Conservation (phyloP, 1,140 invertebrate species). For the Pollicipes pollicipes region DNA sequence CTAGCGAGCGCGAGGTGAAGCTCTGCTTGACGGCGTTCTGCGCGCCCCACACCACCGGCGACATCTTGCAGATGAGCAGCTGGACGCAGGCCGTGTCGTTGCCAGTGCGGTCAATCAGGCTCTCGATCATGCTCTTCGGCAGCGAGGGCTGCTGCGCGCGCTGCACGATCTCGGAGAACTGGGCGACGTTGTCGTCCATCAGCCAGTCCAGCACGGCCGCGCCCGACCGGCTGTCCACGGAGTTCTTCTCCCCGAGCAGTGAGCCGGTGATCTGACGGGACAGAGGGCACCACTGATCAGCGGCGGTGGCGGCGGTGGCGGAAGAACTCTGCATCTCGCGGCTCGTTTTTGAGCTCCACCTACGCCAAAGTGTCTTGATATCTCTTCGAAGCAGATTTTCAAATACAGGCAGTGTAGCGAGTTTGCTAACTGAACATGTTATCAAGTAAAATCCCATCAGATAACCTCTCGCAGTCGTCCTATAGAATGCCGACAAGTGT, state of each 20-base stretch:
- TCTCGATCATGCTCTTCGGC: slow-evolving; percentile 40
- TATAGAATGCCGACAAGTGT: too few species aligned
- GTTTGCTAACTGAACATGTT: too few species aligned
- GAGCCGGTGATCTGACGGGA: neutral
- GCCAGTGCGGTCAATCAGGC: slow-evolving; percentile 31
- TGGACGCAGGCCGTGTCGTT: slow-evolving; percentile 47
- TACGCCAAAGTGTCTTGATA: too few species aligned
- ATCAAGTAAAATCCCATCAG: too few species aligned
- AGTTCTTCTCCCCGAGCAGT: neutral
- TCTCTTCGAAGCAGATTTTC: too few species aligned
- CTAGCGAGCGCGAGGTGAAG: slow-evolving; percentile 3
- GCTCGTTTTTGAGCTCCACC: too few species aligned
- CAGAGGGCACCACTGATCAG: too few species aligned
- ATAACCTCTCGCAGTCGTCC: too few species aligned
- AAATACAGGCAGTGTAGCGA: too few species aligned
- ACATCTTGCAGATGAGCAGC: slow-evolving; percentile 52
- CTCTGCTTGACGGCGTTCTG: slow-evolving; percentile 30
- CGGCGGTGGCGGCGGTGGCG: too few species aligned
- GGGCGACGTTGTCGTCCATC: neutral
- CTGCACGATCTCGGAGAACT: slow-evolving; percentile 18
- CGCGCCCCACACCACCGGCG: slow-evolving; percentile 51
- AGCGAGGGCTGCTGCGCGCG: slow-evolving; percentile 27
- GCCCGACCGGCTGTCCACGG: neutral
- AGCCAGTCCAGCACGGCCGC: neutral
- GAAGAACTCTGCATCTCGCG: too few species aligned